Evolutionary conservation across 2,888 invertebrate genomes (phyloP).

Genomic region (Coelopa pilipes): DNA sequence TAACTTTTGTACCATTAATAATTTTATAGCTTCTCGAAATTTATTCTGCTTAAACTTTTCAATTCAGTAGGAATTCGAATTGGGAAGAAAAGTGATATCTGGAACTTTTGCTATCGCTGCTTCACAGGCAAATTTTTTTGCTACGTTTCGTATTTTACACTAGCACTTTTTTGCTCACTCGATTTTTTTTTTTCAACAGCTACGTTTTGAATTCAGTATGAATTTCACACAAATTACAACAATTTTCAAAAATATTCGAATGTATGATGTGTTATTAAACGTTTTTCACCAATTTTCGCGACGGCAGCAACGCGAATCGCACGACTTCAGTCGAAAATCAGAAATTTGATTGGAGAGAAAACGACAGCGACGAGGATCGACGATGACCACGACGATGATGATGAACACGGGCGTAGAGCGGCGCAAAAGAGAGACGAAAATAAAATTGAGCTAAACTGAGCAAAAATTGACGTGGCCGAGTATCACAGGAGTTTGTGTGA

Average conservation of each 20-base stretch:
- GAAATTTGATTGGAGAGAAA: slow-evolving; percentile 15
- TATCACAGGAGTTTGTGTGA: background rate
- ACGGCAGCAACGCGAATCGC: slow-evolving; percentile 8
- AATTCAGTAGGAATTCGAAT: background rate
- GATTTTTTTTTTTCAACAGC: background rate
- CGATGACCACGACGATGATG: too few species aligned
- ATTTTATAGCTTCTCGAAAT: background rate
- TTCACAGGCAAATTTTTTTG: slow-evolving; percentile 6
- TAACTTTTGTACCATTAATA: background rate
- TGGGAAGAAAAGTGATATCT: background rate
- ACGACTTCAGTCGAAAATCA: slow-evolving; percentile 1
- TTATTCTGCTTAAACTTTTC: background rate
- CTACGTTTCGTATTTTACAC: background rate
- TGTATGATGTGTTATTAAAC: background rate
- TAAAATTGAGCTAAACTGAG: background rate
- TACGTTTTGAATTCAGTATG: too few species aligned
- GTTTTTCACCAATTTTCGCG: slow-evolving; percentile 10
- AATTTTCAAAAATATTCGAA: too few species aligned
- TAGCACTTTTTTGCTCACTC: background rate
- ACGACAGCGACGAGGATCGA: slow-evolving; percentile 10
- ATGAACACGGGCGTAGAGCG: background rate
- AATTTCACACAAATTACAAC: too few species aligned
- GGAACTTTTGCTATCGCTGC: background rate
- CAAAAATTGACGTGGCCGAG: slow-evolving; percentile 32
- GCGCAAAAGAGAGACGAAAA: slow-evolving; percentile 12